Evolutionary conservation across 2,113 vertebrate species (phyloP).

Genomic region (Mungos mungo): DNA sequence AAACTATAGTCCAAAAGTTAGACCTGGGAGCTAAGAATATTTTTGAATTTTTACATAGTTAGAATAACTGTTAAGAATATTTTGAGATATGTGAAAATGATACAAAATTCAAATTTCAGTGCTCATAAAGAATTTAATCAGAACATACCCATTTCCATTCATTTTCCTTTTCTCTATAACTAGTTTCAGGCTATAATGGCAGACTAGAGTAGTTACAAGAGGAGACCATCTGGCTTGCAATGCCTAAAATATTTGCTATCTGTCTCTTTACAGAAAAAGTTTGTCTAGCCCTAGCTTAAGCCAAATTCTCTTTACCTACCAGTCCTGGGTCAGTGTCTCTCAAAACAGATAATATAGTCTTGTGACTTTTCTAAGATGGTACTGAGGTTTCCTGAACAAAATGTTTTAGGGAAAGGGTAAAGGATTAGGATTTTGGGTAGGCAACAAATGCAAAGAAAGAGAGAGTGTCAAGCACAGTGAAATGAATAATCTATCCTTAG

Average conservation of each 20-base stretch:
- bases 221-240: not conserved
- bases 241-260: not conserved
- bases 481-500: not conserved
- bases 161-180: not conserved
- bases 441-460: not conserved
- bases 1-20: not conserved
- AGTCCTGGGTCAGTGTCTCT: not conserved
- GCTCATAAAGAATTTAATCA: not conserved
- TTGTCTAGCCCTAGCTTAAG: not conserved
- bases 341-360: not conserved
- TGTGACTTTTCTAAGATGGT: not conserved
- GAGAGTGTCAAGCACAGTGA: not conserved
- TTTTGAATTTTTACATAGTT: not conserved
- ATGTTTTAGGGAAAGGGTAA: not conserved
- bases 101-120: not conserved
- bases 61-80: not conserved
- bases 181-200: not conserved
- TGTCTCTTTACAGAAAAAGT: not conserved
- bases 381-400: not conserved
- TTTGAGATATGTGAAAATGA: not conserved
- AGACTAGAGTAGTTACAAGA: not conserved
- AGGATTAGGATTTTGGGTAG: not conserved
- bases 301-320: not conserved
- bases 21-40: not conserved
- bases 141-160: not conserved